A percentile compares a stretch with the other conserved stretches of the same genome.
These are phyloP conservation scores for Sandelia bainsii DNA, from an alignment of 2,797 vertebrate species.

Conservation along the genomic window DNA sequence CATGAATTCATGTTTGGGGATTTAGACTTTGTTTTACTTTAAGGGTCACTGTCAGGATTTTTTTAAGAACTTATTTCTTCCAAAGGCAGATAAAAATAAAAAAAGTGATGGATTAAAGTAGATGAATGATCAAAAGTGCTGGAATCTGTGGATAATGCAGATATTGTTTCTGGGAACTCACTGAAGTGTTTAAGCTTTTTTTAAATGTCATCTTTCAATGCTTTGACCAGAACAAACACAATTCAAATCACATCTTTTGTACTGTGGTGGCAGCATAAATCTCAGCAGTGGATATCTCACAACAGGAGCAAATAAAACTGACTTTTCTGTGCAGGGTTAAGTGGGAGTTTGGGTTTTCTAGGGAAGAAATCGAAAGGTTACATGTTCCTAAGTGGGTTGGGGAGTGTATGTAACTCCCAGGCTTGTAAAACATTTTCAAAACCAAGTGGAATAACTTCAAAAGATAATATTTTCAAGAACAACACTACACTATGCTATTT, in stretches of 20 bases:
- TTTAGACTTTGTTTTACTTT: slow-evolving; percentile 13
- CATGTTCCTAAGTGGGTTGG: neutral
- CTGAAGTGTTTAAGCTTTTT: slow-evolving; percentile 5
- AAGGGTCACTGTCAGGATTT: neutral
- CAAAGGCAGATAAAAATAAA: neutral
- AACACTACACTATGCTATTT: neutral
- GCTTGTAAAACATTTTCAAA: slow-evolving; percentile 9
- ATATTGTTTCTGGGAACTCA: slow-evolving; percentile 2
- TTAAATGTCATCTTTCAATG: slow-evolving; percentile 14
- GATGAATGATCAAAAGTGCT: slow-evolving; percentile 4
- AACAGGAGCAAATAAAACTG: slow-evolving; percentile 13
- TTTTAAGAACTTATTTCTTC: neutral
- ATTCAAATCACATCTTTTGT: neutral
- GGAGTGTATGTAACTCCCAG: neutral
- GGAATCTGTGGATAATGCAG: neutral
- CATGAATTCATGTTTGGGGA: slow-evolving; percentile 37
- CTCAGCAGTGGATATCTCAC: neutral
- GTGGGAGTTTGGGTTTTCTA: slow-evolving; percentile 6
- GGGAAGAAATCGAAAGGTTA: slow-evolving; percentile 2
- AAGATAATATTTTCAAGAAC: neutral
- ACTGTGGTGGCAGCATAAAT: neutral
- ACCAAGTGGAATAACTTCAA: neutral
- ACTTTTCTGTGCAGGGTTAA: neutral
- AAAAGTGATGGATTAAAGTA: neutral
- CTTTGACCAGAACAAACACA: slow-evolving; percentile 10